These are phyloP conservation scores for Calycopis cecrops DNA, from an alignment of 1,140 invertebrate species.

Conservation along the genomic window DNA sequence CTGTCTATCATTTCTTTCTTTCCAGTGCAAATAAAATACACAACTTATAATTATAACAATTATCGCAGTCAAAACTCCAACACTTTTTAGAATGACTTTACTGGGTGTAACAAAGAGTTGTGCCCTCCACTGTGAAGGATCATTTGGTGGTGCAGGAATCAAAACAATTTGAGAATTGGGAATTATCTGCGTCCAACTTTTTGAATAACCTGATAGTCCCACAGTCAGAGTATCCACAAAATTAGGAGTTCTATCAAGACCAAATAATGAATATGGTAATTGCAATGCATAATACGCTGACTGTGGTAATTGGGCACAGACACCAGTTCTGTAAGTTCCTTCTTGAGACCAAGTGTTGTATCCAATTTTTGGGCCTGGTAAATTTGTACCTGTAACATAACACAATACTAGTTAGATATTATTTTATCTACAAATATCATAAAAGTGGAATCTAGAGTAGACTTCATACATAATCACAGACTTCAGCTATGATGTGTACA, in stretches of 20 bases:
- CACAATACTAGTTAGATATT: conserved; percentile 4
- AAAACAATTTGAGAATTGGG: conserved; percentile 98
- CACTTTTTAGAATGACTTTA: conserved; percentile 93
- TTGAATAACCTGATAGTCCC: conserved; percentile 82
- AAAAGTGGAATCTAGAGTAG: no score
- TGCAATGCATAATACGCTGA: conserved; percentile 94
- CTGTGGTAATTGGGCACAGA: conserved; percentile 92
- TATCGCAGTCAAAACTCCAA: conserved; percentile 90
- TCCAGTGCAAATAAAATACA: conserved; percentile 92
- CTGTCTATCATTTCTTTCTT: conserved; percentile 94
- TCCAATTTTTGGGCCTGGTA: conserved; percentile 90
- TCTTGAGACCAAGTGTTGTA: conserved; percentile 92
- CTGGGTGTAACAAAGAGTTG: conserved; percentile 98
- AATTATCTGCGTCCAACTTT: conserved; percentile 94
- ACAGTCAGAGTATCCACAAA: conserved; percentile 95
- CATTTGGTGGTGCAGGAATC: conserved; percentile 88
- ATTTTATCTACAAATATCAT: no score
- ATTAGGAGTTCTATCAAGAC: conserved; percentile 96
- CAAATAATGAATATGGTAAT: conserved; percentile 96
- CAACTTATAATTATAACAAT: conserved; percentile 90
- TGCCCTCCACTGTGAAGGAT: conserved; percentile 90
- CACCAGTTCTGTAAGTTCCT: conserved; percentile 82
- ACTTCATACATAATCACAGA: no score
- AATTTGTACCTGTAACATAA: conserved; percentile 83
- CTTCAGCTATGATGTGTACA: no score